These are phyloP conservation scores for Lophura nycthemera DNA, from an alignment of 2,113 vertebrate species.

Conservation along the genomic window DNA sequence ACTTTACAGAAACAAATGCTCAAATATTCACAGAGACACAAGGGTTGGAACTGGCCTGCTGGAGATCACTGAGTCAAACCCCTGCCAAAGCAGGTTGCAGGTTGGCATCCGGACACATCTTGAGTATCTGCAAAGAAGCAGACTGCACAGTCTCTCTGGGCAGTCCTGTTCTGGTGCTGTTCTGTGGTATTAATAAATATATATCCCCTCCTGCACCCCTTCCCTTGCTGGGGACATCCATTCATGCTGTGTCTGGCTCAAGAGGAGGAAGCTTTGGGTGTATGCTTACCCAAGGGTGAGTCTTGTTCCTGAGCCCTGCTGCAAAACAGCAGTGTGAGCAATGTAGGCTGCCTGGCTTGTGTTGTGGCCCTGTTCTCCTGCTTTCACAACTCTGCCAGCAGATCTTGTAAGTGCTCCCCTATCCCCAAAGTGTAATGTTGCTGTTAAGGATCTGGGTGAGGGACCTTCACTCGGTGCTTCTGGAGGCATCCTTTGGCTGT, in stretches of 20 bases:
- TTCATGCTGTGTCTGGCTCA: background rate
- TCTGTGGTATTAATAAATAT: background rate
- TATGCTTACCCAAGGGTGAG: background rate
- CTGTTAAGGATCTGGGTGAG: background rate
- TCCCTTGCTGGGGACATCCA: background rate
- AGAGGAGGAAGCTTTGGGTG: background rate
- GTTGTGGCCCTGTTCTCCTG: background rate
- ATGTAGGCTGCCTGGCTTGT: rapidly evolving
- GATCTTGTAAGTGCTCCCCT: background rate
- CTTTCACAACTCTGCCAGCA: background rate
- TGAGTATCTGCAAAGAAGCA: too few relatives aligned
- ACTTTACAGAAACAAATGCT: background rate
- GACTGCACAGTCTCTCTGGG: too few relatives aligned
- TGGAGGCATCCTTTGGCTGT: background rate
- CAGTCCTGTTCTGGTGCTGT: too few relatives aligned
- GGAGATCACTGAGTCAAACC: too few relatives aligned
- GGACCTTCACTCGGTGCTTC: background rate
- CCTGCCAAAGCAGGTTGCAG: too few relatives aligned
- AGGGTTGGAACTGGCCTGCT: too few relatives aligned
- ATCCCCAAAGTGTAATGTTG: rapidly evolving
- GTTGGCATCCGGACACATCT: too few relatives aligned
- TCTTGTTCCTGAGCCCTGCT: background rate
- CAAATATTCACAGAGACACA: background rate
- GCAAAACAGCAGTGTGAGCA: background rate
- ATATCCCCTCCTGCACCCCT: too few relatives aligned